These are phyloP conservation scores for Augiades crinisus DNA, from an alignment of 2,888 invertebrate genomes.

Conservation along the genomic window DNA sequence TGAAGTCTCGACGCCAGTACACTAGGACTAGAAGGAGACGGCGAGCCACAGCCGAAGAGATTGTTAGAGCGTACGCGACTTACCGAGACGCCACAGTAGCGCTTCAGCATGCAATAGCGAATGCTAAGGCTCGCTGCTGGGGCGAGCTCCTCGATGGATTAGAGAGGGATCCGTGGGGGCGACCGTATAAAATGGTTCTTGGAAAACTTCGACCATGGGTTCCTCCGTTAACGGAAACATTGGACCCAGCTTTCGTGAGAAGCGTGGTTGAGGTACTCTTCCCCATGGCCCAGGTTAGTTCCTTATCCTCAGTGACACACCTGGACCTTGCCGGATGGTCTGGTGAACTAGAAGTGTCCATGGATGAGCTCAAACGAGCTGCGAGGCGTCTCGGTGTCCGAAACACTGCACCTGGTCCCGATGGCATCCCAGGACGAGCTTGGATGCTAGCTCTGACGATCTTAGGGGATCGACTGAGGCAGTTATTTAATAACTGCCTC, in stretches of 20 bases:
- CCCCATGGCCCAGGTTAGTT: not conserved
- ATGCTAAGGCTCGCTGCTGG: not conserved
- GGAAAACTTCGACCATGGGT: conserved; percentile 28
- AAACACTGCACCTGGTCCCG: conserved; percentile 25
- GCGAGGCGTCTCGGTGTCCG: not conserved
- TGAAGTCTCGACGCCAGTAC: too few relatives aligned
- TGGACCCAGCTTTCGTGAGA: conserved; percentile 3
- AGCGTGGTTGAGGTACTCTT: not conserved
- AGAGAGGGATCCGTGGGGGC: conserved; percentile 23
- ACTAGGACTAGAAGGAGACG: too few relatives aligned
- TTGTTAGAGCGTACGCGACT: too few relatives aligned
- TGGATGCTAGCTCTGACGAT: conserved; percentile 6
- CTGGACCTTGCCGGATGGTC: not conserved
- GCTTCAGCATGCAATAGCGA: not conserved
- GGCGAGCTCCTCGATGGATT: not conserved
- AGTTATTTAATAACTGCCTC: conserved; percentile 14
- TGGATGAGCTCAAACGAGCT: not conserved
- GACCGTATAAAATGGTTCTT: conserved; percentile 26
- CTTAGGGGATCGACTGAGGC: conserved; percentile 13
- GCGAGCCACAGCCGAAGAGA: too few relatives aligned
- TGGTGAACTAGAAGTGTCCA: not conserved
- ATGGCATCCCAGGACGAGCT: conserved; percentile 24
- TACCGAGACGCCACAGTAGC: not conserved
- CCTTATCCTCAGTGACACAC: too few relatives aligned
- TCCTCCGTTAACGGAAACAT: conserved; percentile 28